Evolutionary conservation across 2,113 vertebrate genomes (phyloP), one percentile per base, ranked within the genome.

Genomic region (Proteles cristata): DNA sequence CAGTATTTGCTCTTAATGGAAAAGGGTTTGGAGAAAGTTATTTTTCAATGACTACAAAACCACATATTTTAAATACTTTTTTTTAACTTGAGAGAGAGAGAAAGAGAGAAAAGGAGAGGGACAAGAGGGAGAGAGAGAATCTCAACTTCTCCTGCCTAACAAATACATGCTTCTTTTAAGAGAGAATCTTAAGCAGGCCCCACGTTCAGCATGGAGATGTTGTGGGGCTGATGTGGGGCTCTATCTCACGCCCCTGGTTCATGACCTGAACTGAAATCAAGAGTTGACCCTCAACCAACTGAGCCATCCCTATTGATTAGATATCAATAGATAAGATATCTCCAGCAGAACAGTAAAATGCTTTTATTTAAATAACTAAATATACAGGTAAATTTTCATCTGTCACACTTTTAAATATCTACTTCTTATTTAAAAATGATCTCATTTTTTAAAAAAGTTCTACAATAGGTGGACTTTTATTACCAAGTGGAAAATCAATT

Each of bases 401-500:
- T 74, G 39, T 74, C 28, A 31, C 26, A 77, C 4, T 77, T 87
- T 87, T 79, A 90, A 88, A 45, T 17, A 83, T 21, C 31, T 71
- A 63, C n/a, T 83, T 88, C 16, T 92, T 11, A 84, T 80, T 93
- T 80, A 11, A 93, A 96, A 94, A 96, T 87, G 25, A 68, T 83
- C 25, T 85, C 61, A 85, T 3, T 26, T 26, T 74, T 96, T 26
- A 48, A 39, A 71, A 87, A 76, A 73, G 21, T 83, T 86, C 50
- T 77, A 16, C 33, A 79, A 26, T 11, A 79, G 35, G 12, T 10
- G 35, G 88, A 92, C 43, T 95, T 96, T 91, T 61, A 21, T 83
- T 90, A 68, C 21, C 7, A 53, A 73, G 45, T 96, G 45, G 73
- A 84, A 97, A 92, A 61, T 74, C 2, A 86, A 31, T 84, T n/a